Evolutionary conservation across 2,888 invertebrate genomes (phyloP).

Genomic region (Lamproptera curius): DNA sequence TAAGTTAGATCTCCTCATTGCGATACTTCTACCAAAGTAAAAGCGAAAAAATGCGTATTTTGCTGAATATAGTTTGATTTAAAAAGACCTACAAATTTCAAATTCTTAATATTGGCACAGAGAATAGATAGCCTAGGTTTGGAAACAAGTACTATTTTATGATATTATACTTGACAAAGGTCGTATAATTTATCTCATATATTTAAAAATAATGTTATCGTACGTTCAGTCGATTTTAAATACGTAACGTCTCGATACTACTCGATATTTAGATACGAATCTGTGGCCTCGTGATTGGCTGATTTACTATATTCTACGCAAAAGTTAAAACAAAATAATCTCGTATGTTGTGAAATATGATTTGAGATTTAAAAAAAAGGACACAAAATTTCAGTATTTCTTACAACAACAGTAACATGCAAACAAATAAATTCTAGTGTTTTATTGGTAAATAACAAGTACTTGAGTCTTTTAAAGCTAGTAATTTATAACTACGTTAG

Average conservation of each 20-base stretch:
- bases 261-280: background rate
- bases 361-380: slow-evolving; percentile 40
- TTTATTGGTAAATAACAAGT: slow-evolving; percentile 5
- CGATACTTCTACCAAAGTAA: no score
- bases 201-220: no score
- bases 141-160: no score
- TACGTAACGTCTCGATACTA: background rate
- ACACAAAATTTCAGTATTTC: slow-evolving; percentile 44
- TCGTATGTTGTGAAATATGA: slow-evolving; percentile 36
- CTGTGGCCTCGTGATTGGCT: slow-evolving; percentile 15
- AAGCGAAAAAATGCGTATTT: no score
- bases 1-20: no score
- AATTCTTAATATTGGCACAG: no score
- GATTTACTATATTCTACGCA: slow-evolving; percentile 5
- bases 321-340: slow-evolving; percentile 30
- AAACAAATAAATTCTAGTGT: slow-evolving; percentile 40
- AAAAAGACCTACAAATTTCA: no score
- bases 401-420: slow-evolving; percentile 35
- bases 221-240: no score
- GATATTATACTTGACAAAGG: no score
- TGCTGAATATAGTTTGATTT: no score
- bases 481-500: slow-evolving; percentile 9
- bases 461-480: slow-evolving; percentile 8
- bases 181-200: no score
- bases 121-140: no score